Percentiles rank a stretch among this genome's conserved stretches.
phyloP scores from a whole-genome alignment of 1,140 invertebrate genomes.

The Drosophila subpulchrella region DNA sequence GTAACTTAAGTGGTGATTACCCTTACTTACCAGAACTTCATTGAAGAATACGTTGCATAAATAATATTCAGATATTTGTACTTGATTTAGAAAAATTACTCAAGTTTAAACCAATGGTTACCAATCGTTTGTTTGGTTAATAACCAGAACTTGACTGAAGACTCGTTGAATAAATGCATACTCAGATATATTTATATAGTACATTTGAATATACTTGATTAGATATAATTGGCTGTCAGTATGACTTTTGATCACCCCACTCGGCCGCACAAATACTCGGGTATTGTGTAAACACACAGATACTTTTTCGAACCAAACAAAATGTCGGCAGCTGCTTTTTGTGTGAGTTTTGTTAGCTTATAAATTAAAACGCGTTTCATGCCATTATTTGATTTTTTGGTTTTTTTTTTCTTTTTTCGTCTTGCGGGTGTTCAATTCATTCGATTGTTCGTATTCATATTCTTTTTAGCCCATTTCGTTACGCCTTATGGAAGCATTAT shows the following conservation, averaged over 20 bases:
- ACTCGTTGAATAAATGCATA: not conserved
- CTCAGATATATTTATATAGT: conserved; percentile 12
- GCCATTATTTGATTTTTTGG: conserved; percentile 16
- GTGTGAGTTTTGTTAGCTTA: conserved; percentile 51
- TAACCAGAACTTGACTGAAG: not conserved
- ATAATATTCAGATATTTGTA: no score
- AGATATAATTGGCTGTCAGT: conserved; percentile 77
- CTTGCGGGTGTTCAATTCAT: conserved; percentile 17
- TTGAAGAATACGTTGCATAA: no score
- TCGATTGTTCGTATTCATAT: conserved; percentile 59
- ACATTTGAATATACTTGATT: conserved; percentile 54
- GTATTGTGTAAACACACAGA: conserved; percentile 19
- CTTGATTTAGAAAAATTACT: no score
- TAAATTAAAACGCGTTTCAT: conserved; percentile 69
- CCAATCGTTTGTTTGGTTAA: no score
- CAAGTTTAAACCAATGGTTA: no score
- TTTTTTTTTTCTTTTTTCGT: conserved; percentile 1
- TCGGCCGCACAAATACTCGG: conserved; percentile 14
- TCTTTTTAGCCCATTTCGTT: conserved; percentile 56
- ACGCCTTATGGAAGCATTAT: conserved; percentile 44
- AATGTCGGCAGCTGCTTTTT: conserved; percentile 66
- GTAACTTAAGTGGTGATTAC: no score
- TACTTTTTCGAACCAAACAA: conserved; percentile 44
- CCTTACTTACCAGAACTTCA: no score
- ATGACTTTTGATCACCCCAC: conserved; percentile 55